Evolutionary conservation across 2,888 invertebrate species (phyloP), one percentile per base, ranked within the genome.

Genomic region (Xestobium rufovillosum): DNA sequence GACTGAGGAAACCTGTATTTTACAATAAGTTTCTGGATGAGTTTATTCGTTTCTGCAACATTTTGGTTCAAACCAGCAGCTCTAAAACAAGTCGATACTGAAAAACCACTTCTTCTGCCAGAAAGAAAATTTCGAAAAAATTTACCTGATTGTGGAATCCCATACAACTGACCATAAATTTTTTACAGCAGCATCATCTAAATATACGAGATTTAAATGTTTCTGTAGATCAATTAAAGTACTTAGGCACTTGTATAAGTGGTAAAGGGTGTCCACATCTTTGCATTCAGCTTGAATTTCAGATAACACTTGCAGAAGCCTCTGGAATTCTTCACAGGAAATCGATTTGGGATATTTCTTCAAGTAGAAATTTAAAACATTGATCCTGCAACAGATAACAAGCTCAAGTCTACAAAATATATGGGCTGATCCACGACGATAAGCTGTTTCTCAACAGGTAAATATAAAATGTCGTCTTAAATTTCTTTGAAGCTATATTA

Each of bases 11-110:
- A 45, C 43, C 62, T 59, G 27, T 58, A 51, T 33, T 55, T 42
- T 4, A 41, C 42, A 25, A 72, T 59, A 9, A 72, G 51, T 4
- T 57, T 55, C 41, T 66, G 65, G 1, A 71, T 47, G 4, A 73
- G 54, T 14, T 49, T 50, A 49, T 71, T 71, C 1, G 64, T 64
- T 27, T 51, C 49, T 36, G 60, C 50, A 42, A 67, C 66, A 35
- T 65, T 65, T 38, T 69, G 67, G 48, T 67, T 68, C 43, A 67
- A 53, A 15, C 67, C 69, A 26, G 70, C 55, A 23, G 66, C 66
- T 45, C 70, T 71, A 44, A 41, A 62, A 64, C 32, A 31, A 19
- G 23, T 19, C n/a, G n/a, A n/a, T n/a, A n/a, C n/a, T n/a, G n/a
- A n/a, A n/a, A n/a, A n/a, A n/a, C n/a, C n/a, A n/a, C n/a, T n/a